Evolutionary conservation across 2,113 vertebrate genomes (phyloP).

Genomic region (Benitochromis conjunctus): DNA sequence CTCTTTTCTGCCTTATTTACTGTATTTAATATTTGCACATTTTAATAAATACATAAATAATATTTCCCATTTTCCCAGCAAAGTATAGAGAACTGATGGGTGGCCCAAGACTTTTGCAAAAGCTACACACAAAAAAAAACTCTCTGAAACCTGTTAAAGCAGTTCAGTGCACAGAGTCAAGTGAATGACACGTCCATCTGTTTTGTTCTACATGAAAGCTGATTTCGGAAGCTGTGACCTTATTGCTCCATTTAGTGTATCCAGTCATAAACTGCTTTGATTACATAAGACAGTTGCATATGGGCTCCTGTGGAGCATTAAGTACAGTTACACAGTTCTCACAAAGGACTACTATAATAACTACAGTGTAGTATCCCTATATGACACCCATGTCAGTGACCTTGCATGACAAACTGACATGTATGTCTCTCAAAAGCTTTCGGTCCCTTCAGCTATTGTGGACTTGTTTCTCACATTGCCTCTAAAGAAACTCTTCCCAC

Average conservation of each 20-base stretch:
- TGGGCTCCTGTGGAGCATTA: background rate
- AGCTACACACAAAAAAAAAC: background rate
- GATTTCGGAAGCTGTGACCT: background rate
- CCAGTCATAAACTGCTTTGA: background rate
- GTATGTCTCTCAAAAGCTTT: background rate
- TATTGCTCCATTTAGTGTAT: background rate
- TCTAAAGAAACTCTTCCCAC: background rate
- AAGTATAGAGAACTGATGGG: background rate
- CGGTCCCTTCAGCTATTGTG: background rate
- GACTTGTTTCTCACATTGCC: background rate
- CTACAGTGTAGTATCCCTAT: background rate
- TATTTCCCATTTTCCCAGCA: background rate
- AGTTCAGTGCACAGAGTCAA: background rate
- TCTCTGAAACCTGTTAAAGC: background rate
- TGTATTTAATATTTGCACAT: background rate
- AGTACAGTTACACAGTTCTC: background rate
- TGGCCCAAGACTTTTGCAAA: background rate
- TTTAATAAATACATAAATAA: background rate
- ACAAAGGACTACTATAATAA: background rate
- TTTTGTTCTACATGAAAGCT: conserved; percentile 2
- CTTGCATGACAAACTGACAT: background rate
- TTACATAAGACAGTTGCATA: background rate
- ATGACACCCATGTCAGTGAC: background rate
- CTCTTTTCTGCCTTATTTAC: background rate
- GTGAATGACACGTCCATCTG: background rate